These are phyloP conservation scores for Cryptophagus acutangulus DNA, from an alignment of 2,888 invertebrate species.

Conservation along the genomic window DNA sequence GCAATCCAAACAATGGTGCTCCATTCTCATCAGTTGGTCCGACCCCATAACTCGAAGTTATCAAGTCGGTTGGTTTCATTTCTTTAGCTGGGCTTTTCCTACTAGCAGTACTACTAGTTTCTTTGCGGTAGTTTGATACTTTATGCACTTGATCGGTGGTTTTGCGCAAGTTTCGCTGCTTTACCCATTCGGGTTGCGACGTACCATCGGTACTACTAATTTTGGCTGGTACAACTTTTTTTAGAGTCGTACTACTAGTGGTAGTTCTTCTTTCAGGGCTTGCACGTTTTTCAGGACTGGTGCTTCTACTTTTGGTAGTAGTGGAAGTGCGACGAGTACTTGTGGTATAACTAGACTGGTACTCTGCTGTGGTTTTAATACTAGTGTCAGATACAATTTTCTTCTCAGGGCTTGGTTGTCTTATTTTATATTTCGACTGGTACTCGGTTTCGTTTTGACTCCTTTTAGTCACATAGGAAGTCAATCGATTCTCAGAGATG, in stretches of 20 bases:
- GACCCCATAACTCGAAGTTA: slow-evolving; percentile 77
- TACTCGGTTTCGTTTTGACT: slow-evolving; percentile 29
- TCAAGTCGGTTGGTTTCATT: slow-evolving; percentile 55
- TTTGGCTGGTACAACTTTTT: slow-evolving; percentile 42
- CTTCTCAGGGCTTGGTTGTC: slow-evolving; percentile 13
- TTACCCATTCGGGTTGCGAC: slow-evolving; percentile 61
- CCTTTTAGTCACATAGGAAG: slow-evolving; percentile 19
- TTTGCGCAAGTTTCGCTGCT: slow-evolving; percentile 57
- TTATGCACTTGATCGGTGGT: slow-evolving; percentile 41
- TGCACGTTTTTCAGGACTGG: slow-evolving; percentile 24
- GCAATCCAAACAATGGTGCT: slow-evolving; percentile 71
- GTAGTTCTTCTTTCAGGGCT: slow-evolving; percentile 16
- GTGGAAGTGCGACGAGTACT: slow-evolving; percentile 8
- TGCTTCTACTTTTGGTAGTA: slow-evolving; percentile 19
- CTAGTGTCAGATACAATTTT: too few relatives aligned
- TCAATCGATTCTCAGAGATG: slow-evolving; percentile 42
- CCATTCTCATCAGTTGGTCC: slow-evolving; percentile 80
- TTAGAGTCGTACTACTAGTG: slow-evolving; percentile 24
- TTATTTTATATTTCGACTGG: slow-evolving; percentile 29
- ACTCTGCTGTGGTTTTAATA: too few relatives aligned
- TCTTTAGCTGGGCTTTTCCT: slow-evolving; percentile 22
- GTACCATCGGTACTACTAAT: slow-evolving; percentile 47
- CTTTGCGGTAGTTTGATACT: slow-evolving; percentile 23
- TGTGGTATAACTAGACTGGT: too few relatives aligned
- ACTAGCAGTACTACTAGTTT: slow-evolving; percentile 34